Evolutionary conservation across 2,888 invertebrate species (phyloP), one percentile per base, ranked within the genome.

Genomic region (Muscina levida): DNA sequence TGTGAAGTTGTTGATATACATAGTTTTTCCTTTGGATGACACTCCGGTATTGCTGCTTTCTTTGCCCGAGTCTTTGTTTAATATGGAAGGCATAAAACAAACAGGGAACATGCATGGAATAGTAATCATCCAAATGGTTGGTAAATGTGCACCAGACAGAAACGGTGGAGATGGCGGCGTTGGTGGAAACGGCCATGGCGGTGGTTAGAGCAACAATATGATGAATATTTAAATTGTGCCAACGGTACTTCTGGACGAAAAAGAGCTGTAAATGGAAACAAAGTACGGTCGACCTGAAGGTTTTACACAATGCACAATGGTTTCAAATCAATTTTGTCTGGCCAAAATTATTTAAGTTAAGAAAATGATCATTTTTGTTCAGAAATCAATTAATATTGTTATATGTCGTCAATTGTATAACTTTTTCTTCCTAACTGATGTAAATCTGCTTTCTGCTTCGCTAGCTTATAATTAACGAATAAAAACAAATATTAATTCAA

Each of bases 71-170:
- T 42, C 51, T 2, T 46, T 65, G 1, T 70, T 73, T 72, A 51
- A 26, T 59, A 70, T 73, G 71, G 74, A 70, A 66, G 44, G 44
- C 79, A 72, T 53, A 66, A 71, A 66, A 53, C 37, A 67, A 79
- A 67, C 37, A 37, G 24, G 57, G 19, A 59, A 53, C 74, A 74
- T 79, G 79, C 42, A 62, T 72, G 17, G 74, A 75, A 79, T 79
- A 67, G 57, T 72, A 75, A 75, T 72, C 59, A 62, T 67, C 13
- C 24, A 67, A 79, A 72, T 79, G 59, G 56, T 66, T 62, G 62
- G 46, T 26, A 17, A 31, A 56, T 31, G 37, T 67, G 46, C 42
- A 42, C 48, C 11, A 39, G 17, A 56, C 26, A 62, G 31, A 67
- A 42, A 59, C 19, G 59, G 39, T 17, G 59, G 39, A n/a, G 8